These are phyloP conservation scores for Cervus canadensis DNA, from an alignment of 2,113 vertebrate species.

Conservation along the genomic window DNA sequence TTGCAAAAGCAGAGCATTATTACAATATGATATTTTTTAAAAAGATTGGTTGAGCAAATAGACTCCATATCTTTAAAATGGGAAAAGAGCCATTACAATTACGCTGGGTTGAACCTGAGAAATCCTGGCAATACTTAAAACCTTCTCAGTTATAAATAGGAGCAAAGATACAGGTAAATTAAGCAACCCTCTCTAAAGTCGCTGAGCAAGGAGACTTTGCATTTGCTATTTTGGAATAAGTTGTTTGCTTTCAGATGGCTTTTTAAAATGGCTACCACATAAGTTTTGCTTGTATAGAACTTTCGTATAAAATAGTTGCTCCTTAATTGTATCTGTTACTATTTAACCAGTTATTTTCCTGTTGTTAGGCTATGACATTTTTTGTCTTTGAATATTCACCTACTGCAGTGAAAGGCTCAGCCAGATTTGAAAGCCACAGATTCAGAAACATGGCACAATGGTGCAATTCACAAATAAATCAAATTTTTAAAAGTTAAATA, in stretches of 20 bases:
- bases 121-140: neutral
- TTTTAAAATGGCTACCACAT: neutral
- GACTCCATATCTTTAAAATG: constrained; percentile 34
- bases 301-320: neutral
- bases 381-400: constrained; percentile 34
- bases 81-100: neutral
- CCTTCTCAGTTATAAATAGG: neutral
- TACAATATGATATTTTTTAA: neutral
- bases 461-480: constrained; percentile 35
- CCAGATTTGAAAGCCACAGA: constrained; percentile 1
- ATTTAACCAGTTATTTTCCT: constrained; percentile 24
- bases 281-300: constrained; percentile 30
- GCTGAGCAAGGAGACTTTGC: neutral
- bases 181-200: neutral
- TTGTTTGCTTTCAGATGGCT: neutral
- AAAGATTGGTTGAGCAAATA: constrained; percentile 18
- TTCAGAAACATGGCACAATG: constrained; percentile 19
- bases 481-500: constrained; percentile 15
- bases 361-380: neutral
- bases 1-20: constrained; percentile 39
- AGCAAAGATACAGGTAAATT: neutral
- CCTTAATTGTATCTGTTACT: neutral
- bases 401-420: constrained; percentile 1
- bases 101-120: neutral
- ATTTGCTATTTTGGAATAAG: constrained; percentile 31